These are phyloP conservation scores for Agrochola macilenta DNA, from an alignment of 2,888 invertebrate species.

Conservation along the genomic window DNA sequence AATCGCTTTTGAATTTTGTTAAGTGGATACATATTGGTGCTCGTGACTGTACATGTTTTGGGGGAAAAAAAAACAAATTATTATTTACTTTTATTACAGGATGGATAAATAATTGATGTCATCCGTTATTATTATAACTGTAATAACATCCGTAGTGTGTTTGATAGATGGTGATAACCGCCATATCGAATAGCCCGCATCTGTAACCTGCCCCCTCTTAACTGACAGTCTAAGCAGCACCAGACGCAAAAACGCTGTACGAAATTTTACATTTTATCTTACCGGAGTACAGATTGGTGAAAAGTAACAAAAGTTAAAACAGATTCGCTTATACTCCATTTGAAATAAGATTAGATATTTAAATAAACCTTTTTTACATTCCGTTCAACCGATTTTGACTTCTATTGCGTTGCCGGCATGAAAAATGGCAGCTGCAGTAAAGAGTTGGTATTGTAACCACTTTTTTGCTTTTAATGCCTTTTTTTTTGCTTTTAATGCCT, in stretches of 20 bases:
- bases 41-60: not conserved
- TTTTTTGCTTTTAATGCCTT: no score
- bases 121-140: not conserved
- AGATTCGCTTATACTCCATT: no score
- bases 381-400: no score
- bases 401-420: no score
- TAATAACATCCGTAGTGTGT: not conserved
- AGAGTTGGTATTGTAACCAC: no score
- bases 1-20: no score
- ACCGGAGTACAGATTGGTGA: not conserved
- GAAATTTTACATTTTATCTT: not conserved
- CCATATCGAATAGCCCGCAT: not conserved
- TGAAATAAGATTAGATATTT: no score
- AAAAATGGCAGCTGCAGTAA: no score
- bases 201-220: not conserved
- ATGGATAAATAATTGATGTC: not conserved
- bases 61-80: not conserved
- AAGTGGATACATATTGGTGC: no score
- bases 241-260: not conserved
- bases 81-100: not conserved
- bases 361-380: no score
- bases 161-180: not conserved
- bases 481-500: no score
- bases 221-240: not conserved
- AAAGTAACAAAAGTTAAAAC: no score